Percentiles rank a stretch among this genome's conserved stretches.
phyloP scores from a whole-genome alignment of 2,797 vertebrate genomes.

The Linurgus olivaceus region DNA sequence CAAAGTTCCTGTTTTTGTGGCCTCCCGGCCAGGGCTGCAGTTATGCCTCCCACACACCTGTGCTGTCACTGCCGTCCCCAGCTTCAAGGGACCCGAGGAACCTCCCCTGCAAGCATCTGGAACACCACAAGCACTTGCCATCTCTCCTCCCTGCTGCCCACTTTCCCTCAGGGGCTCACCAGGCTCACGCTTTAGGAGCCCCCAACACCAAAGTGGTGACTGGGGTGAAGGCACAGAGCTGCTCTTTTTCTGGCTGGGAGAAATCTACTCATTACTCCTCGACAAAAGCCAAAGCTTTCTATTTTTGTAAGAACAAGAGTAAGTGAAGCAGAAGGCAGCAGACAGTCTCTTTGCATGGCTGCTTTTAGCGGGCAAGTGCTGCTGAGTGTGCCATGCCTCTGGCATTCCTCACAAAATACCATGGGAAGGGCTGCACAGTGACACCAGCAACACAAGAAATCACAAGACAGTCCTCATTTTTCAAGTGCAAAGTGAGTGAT shows the following conservation, averaged over 20 bases:
- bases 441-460: background rate
- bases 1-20: background rate
- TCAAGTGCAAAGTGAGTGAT: conserved; percentile 59
- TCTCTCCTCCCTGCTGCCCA: background rate
- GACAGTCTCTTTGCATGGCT: background rate
- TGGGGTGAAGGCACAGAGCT: background rate
- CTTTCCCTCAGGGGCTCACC: background rate
- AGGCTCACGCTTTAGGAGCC: background rate
- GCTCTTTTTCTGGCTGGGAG: background rate
- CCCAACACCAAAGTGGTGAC: background rate
- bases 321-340: background rate
- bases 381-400: background rate
- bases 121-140: accelerated
- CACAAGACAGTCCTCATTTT: conserved; percentile 32
- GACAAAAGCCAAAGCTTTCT: background rate
- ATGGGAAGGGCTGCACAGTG: background rate
- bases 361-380: background rate
- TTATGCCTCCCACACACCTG: background rate
- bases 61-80: background rate
- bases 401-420: conserved; percentile 1
- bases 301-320: conserved; percentile 16
- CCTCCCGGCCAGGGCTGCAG: background rate
- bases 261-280: background rate
- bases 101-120: background rate
- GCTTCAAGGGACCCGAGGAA: background rate